Base-by-base conservation (phyloP, 2,113 vertebrate genomes). In the Saguinus midas region DNA sequence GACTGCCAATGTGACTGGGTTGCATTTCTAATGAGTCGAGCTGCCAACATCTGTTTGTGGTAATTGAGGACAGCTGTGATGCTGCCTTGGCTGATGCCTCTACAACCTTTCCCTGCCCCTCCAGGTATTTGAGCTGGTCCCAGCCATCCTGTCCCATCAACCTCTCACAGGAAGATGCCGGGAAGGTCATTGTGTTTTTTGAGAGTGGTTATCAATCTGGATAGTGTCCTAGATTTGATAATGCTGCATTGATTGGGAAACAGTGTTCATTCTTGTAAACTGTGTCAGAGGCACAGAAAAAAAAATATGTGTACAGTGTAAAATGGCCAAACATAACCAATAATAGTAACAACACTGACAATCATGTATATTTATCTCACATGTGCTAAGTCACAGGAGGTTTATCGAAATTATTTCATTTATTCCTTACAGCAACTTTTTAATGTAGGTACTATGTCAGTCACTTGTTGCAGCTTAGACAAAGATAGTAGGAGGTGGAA, bases 21-120 rank as follows among this genome's bases (percentile, higher is more conserved):
- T 96, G 97, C 94, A 95, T 96, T 96, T 85, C 91, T 98, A 96
- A 96, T 96, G 86, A 91, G 52, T 70, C 0, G 32, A 93, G 91
- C 89, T 96, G 95, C 94, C 96, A 96, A 95, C 97, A 97, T 95
- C 97, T 97, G 97, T 96, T 96, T 95, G 96, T 82, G 75, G 97
- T 97, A 96, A 98, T 96, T 97, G 96, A 96, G 64, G 93, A 98
- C 96, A 96, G 97, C 97, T 97, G 96, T 94, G 90, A 87, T 29
- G 94, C 90, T 87, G 93, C 75, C 57, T 37, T 29, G 14, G 66
- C 78, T 12, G 52, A 84, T 64, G 50, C 91, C 96, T 87, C 73
- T 16, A 27, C 45, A 66, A 48, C 90, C 87, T 94, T 92, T 20
- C 75, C 32, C 25, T 48, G 43, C 55, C 66, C 80, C 96, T 88